Evolutionary conservation across 2,113 vertebrate species (phyloP), one percentile per base, ranked within the genome.

Genomic region (Chaenogobius annularis): DNA sequence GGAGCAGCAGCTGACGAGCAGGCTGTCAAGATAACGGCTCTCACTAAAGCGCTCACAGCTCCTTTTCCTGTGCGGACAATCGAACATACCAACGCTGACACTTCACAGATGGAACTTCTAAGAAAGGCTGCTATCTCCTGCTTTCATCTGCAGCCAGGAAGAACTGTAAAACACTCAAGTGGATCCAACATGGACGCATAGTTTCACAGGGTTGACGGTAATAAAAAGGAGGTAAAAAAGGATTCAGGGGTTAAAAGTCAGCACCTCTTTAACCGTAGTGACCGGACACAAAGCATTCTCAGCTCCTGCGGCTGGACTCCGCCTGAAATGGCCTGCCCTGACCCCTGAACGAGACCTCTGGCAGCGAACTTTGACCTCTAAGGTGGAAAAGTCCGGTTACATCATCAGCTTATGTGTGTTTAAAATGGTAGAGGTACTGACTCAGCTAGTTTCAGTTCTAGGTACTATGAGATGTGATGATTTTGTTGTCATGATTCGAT

Each of bases 1-100:
- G 61, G 43, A 52, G n/a, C 65, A 79, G 68, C 67, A 72, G 80
- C 73, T 52, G 72, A 80, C 43, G 68, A 22, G 13, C 20, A 55
- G 59, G 23, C 55, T 2, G 44, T 40, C 20, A 47, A 68, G 35
- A 17, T 56, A 65, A 58, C 69, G 43, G 40, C 4, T 0, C 48
- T n/a, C 59, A 74, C 26, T 44, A 56, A 68, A 46, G 47, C 4
- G 1, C 66, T 70, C 74, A 70, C 31, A 70, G 68, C 70, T 48
- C 19, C 40, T 22, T 22, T 66, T 46, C 63, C 63, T 66, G 43
- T 47, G 35, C 31, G 61, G 43, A 66, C 63, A 47, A 46, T 58
- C 2, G 68, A 31, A 74, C 65, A 80, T 64, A 70, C 48, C 55
- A 7, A 74, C 68, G 23, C 56, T 75, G 69, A 82, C 64, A 66